Conservation (phyloP, 92 coral and sea anemone species). For the Bergia sp. region DNA sequence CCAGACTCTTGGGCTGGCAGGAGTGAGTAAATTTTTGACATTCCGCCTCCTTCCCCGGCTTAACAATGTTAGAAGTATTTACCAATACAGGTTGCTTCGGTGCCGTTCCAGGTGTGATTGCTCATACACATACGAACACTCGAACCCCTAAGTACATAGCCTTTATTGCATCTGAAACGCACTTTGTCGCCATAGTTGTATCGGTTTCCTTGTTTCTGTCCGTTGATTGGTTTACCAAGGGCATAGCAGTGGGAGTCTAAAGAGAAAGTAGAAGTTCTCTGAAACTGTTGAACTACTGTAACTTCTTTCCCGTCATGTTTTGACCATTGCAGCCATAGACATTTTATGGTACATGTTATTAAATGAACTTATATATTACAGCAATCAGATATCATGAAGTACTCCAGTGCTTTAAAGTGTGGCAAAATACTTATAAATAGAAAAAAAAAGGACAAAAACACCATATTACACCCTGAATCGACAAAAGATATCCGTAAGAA, state of each 20-base stretch:
- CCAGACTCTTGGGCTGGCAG: too few species aligned
- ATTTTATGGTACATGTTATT: background rate
- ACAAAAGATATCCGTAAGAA: too few species aligned
- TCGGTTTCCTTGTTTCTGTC: slow-evolving; percentile 64
- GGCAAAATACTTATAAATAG: too few species aligned
- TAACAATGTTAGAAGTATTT: background rate
- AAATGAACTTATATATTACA: too few species aligned
- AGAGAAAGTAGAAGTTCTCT: background rate
- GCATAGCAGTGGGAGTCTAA: slow-evolving; percentile 69
- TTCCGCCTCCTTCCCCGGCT: too few species aligned
- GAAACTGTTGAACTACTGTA: background rate
- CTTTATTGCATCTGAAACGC: slow-evolving; percentile 64
- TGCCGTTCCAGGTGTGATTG: slow-evolving; percentile 78
- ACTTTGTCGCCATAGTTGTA: slow-evolving; percentile 73
- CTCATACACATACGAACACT: slow-evolving; percentile 61
- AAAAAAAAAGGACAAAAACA: too few species aligned
- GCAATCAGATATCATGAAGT: too few species aligned
- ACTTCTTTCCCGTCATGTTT: background rate
- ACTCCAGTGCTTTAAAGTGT: too few species aligned
- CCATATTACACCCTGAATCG: too few species aligned
- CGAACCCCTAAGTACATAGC: slow-evolving; percentile 80
- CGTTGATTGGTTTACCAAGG: slow-evolving; percentile 79
- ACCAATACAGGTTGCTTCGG: slow-evolving; percentile 80
- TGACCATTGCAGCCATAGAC: background rate
- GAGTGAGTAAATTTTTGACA: too few species aligned